Base-by-base conservation (phyloP, 2,113 vertebrate species). In the Chelonoidis abingdonii region DNA sequence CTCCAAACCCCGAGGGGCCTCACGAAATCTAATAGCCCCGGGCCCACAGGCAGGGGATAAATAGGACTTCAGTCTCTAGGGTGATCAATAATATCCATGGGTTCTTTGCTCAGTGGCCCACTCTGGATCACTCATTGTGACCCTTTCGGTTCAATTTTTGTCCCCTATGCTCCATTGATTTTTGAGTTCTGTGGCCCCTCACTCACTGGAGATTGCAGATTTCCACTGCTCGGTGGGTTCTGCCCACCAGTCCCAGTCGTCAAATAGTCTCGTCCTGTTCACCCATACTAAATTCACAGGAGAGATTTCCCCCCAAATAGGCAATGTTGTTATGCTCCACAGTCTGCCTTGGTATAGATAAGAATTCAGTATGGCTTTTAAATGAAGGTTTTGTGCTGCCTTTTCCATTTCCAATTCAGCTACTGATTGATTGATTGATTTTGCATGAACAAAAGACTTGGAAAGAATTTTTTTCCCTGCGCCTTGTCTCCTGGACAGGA, bases 381-480 rank as follows among this genome's bases (percentile, higher is more conserved):
- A 53, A 19, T 9, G 53, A 57, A 62, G 14, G 21, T 21, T 89
- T 93, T 83, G 38, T 69, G 82, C 50, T 83, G 50, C 22, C 5
- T 85, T 78, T 90, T 88, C 50, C 38, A 7, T 92, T 94, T 93
- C 50, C 44, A 7, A 88, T 94, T 92, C 24, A 69, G 56, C 54
- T 90, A 53, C 29, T 11, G 50, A 4, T n/a, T 50, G 49, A 31
- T 83, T 79, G n/a, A 38, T 62, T 41, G 41, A 41, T 41, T 41
- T n/a, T 54, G 25, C 25, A 65, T 52, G 92, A 95, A 79, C 6
- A 9, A 87, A 95, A 84, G 85, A 72, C 72, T 91, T 84, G 78
- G 65, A 88, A 95, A 92, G 16, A 24, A 49, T 84, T 31, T 4
- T 69, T 91, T 96, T 86, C 79, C 31, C 0, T 83, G 1, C 2